Percentiles rank a stretch among this genome's conserved stretches.
These are phyloP conservation scores for Catocala nupta DNA, from an alignment of 2,888 invertebrate genomes.

Conservation along the genomic window DNA sequence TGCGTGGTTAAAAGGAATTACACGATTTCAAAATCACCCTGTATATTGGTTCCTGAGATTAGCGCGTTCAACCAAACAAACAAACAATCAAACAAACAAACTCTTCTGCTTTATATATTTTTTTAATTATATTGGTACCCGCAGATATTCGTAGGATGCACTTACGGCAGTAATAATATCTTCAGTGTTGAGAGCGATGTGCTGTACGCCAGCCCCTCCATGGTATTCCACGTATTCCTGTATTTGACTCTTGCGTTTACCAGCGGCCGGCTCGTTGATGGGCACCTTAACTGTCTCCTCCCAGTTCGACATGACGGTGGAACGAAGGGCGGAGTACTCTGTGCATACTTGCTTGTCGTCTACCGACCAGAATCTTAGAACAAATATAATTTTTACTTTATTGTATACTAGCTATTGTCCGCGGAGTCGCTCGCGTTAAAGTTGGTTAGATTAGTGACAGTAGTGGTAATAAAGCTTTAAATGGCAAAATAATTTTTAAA, in stretches of 20 bases:
- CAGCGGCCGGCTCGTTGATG: slow-evolving; percentile 98
- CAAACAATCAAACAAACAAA: too few relatives aligned
- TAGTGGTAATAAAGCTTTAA: too few relatives aligned
- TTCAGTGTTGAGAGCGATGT: slow-evolving; percentile 98
- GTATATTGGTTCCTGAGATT: too few relatives aligned
- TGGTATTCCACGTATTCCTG: slow-evolving; percentile 99
- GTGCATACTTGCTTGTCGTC: slow-evolving; percentile 98
- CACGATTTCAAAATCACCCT: too few relatives aligned
- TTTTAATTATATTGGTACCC: too few relatives aligned
- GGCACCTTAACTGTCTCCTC: slow-evolving; percentile 99
- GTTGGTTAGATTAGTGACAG: background rate
- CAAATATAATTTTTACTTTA: background rate
- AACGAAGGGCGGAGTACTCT: slow-evolving; percentile 98
- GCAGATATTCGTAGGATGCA: slow-evolving; percentile 12
- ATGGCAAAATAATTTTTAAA: too few relatives aligned
- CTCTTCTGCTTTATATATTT: too few relatives aligned
- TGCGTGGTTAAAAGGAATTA: too few relatives aligned
- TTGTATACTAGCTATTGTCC: too few relatives aligned
- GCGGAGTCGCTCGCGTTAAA: background rate
- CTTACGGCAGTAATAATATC: slow-evolving; percentile 96
- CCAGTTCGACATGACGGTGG: slow-evolving; percentile 98
- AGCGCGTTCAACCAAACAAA: too few relatives aligned
- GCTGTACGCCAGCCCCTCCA: slow-evolving; percentile 99
- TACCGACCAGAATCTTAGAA: slow-evolving; percentile 97
- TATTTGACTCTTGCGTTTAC: slow-evolving; percentile 98